phyloP scores from a whole-genome alignment of 2,888 invertebrate species.

The Alcis repandata region DNA sequence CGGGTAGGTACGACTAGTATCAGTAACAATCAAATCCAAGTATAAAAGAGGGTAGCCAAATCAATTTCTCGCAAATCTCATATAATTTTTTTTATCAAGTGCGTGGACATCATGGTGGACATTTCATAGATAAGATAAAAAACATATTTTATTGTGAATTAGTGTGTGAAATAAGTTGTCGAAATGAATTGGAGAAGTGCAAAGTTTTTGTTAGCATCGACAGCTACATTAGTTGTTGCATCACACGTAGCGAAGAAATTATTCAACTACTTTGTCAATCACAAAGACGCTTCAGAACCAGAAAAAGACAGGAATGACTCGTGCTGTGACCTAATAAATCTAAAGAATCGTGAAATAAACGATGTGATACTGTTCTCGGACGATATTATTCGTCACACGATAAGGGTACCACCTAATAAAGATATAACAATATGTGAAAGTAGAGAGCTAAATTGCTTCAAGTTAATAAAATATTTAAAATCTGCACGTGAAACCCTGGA shows the following conservation, averaged over 20 bases:
- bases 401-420: conserved; percentile 72
- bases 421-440: conserved; percentile 77
- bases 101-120: conserved; percentile 79
- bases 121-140: conserved; percentile 48
- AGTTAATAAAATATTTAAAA: conserved; percentile 80
- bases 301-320: conserved; percentile 62
- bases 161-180: conserved; percentile 45
- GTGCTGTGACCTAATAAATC: conserved; percentile 66
- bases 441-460: conserved; percentile 79
- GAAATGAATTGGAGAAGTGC: conserved; percentile 81
- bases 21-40: not conserved
- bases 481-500: conserved; percentile 81
- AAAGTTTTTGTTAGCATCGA: conserved; percentile 75
- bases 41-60: conserved; percentile 59
- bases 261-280: conserved; percentile 70
- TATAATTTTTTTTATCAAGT: conserved; percentile 49
- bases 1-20: not conserved
- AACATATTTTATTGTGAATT: conserved; percentile 52
- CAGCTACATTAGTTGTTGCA: conserved; percentile 75
- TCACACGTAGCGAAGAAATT: conserved; percentile 76
- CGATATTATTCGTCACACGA: conserved; percentile 71
- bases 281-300: conserved; percentile 53
- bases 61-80: conserved; percentile 11
- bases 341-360: conserved; percentile 78
- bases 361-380: conserved; percentile 83